A percentile compares a stretch with the other conserved stretches of the same genome.
These are phyloP conservation scores for Steatocranus sp. DNA, from an alignment of 2,797 vertebrate genomes.

Conservation along the genomic window DNA sequence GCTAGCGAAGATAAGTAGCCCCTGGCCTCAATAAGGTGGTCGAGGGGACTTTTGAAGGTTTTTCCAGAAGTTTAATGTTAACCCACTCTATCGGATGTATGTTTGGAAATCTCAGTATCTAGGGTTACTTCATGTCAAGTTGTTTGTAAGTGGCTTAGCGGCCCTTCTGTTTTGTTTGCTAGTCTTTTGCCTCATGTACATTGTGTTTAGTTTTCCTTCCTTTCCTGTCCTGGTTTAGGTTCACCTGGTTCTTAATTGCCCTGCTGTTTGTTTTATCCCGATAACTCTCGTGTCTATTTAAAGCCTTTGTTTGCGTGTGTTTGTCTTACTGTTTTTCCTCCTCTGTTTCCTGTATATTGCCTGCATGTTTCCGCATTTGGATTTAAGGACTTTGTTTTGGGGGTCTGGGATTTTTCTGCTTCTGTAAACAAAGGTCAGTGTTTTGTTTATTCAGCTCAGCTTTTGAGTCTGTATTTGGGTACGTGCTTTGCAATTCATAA, in stretches of 20 bases:
- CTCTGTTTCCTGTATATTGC: background rate
- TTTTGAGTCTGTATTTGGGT: background rate
- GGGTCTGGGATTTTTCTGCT: background rate
- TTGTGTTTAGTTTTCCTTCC: background rate
- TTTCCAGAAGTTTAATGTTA: background rate
- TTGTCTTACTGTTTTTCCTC: background rate
- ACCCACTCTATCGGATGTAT: background rate
- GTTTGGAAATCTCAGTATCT: background rate
- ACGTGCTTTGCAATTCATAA: background rate
- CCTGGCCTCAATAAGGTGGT: background rate
- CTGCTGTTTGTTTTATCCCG: background rate
- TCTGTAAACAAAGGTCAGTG: background rate
- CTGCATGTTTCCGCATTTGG: background rate
- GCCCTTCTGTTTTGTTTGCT: background rate
- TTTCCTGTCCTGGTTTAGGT: background rate
- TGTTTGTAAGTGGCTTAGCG: background rate
- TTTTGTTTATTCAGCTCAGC: background rate
- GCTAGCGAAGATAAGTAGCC: background rate
- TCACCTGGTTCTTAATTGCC: background rate
- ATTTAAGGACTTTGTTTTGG: background rate
- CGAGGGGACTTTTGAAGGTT: background rate
- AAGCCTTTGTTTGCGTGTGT: background rate
- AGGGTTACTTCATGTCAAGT: background rate
- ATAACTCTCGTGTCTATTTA: background rate
- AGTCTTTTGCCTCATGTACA: background rate